Base-by-base conservation (phyloP, 2,888 invertebrate genomes). In the Deilephila elpenor region DNA sequence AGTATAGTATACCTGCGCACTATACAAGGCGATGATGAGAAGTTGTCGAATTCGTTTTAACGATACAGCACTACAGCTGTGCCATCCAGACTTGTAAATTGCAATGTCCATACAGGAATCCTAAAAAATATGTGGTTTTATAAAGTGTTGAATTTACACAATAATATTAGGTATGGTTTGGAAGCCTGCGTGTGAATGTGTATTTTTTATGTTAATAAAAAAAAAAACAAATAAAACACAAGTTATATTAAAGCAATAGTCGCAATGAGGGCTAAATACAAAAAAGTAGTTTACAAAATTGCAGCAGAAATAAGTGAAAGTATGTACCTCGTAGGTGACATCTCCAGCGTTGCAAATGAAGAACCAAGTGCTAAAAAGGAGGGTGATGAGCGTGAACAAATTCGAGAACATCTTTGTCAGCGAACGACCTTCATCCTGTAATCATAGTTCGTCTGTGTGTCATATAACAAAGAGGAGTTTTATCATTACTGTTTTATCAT, bases 291-390 rank as follows among this genome's bases (percentile, higher is more conserved):
- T 51, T 32, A 5, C 5, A 32, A 32, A 32, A 32, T 5, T 32
- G 32, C 5, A 5, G 32, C 32, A 32, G 32, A 32, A 32, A 72
- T 75, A 25, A 0, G 25, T 25, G 25, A 25, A 25, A 25, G 25
- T 1, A 25, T 25, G 25, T 25, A 84, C 88, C 81, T 88, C 89
- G 5, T 86, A 79, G 2, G 89, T 87, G 32, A 88, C 80, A 71
- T 89, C 87, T 3, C 89, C 89, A 32, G 87, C 84, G 71, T 84
- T 88, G 83, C 87, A 88, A 81, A 87, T 79, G 75, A 85, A 80
- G 59, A 86, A 80, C 1, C 87, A 88, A 29, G 84, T 85, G 77
- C 78, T 79, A 59, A 82, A 75, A 32, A 88, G 81, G 34, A 86
- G 75, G 17, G 83, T 75, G 0, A 72, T 3, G 0, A 79, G 75